Percentiles rank a stretch among this genome's conserved stretches.
Conservation (phyloP, 2,797 vertebrate genomes). For the Tokudaia tokunoshimensis region DNA sequence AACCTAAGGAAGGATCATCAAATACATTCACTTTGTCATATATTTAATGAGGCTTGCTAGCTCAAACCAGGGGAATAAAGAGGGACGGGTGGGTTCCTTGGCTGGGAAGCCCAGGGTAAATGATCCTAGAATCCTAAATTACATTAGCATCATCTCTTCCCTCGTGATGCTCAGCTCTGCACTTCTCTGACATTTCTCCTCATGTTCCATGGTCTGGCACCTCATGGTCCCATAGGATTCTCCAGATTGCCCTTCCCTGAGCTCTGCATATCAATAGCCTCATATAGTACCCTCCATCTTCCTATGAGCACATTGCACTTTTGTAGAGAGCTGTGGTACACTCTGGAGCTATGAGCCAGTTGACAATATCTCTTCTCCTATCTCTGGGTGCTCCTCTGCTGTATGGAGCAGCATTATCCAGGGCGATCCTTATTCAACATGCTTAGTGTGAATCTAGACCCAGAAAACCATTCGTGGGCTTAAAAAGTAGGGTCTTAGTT, state of each 20-base stretch:
- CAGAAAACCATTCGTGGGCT: background rate
- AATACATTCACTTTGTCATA: slow-evolving; percentile 35
- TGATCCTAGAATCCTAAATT: background rate
- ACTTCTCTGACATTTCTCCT: background rate
- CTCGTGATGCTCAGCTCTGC: background rate
- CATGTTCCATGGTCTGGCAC: background rate
- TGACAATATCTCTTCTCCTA: background rate
- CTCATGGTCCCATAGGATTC: background rate
- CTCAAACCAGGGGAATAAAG: background rate
- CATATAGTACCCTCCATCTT: too few relatives aligned
- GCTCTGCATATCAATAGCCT: background rate
- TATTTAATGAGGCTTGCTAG: slow-evolving; percentile 45
- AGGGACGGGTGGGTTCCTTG: background rate
- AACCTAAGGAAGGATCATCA: slow-evolving; percentile 43
- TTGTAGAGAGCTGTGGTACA: background rate
- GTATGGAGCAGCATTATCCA: background rate
- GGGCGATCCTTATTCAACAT: background rate
- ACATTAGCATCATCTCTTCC: background rate
- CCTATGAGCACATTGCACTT: background rate
- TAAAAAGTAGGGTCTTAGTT: background rate
- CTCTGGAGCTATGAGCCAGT: background rate
- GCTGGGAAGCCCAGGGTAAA: background rate
- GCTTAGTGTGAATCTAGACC: background rate
- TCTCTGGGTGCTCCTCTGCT: background rate
- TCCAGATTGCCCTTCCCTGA: background rate